Conservation (phyloP, 2,113 vertebrate genomes). For the Mobula hypostoma region DNA sequence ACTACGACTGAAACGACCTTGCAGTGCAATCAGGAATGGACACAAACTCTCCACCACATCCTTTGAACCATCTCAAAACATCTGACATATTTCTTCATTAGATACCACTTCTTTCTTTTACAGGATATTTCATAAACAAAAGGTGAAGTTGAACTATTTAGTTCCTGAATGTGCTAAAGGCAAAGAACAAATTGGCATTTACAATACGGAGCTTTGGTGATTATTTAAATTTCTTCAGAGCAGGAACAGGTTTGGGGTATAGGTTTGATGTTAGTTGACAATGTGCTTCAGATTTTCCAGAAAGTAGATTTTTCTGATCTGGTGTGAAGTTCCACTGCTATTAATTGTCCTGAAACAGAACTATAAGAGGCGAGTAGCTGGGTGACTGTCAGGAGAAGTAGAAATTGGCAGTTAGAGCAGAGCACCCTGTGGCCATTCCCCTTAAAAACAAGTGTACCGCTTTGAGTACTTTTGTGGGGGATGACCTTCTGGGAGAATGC, state of each 20-base stretch:
- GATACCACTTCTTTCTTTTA: not conserved
- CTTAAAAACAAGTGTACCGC: too few species aligned
- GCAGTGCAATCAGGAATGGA: too few species aligned
- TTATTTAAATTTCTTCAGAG: not conserved
- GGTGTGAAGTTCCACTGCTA: not conserved
- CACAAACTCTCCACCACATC: too few species aligned
- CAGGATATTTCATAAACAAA: slow-evolving; percentile 10
- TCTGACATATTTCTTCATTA: not conserved
- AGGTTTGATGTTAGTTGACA: not conserved
- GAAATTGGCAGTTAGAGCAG: too few species aligned
- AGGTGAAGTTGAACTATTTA: not conserved
- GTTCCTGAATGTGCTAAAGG: not conserved
- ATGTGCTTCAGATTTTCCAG: not conserved
- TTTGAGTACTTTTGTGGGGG: too few species aligned
- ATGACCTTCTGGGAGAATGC: too few species aligned
- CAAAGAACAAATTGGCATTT: not conserved
- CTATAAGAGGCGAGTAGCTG: too few species aligned
- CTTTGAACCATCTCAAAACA: not conserved
- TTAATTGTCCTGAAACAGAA: not conserved
- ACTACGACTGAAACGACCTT: too few species aligned
- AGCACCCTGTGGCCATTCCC: too few species aligned
- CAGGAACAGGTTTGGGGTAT: not conserved
- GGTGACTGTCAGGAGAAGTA: too few species aligned
- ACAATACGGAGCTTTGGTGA: not conserved
- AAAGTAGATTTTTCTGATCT: not conserved